Conservation (phyloP, 2,888 invertebrate genomes). For the Cheilosia urbana region DNA sequence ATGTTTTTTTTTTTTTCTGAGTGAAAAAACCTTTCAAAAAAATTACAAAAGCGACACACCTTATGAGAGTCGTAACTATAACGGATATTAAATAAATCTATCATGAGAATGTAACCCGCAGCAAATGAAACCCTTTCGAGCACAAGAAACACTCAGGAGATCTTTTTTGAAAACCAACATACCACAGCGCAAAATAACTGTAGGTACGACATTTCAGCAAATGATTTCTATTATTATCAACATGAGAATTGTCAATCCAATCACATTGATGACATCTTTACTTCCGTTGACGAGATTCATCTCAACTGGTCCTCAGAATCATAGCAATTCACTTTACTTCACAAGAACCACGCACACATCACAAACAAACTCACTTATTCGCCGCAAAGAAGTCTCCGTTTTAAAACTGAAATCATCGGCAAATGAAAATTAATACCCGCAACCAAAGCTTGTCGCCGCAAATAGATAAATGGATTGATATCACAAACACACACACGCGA, state of each 20-base stretch:
- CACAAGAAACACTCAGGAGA: no score
- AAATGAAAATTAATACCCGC: constrained; percentile 56
- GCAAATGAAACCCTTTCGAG: no score
- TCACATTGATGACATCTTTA: constrained; percentile 38
- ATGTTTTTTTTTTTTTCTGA: no score
- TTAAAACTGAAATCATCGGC: constrained; percentile 58
- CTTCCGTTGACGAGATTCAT: constrained; percentile 34
- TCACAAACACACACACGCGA: constrained; percentile 5
- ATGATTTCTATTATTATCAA: no score
- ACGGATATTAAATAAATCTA: no score
- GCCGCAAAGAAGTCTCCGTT: constrained; percentile 40
- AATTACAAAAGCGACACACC: no score
- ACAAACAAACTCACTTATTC: constrained; percentile 11
- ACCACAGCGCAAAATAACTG: no score
- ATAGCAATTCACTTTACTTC: constrained; percentile 44
- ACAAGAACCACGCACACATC: neutral
- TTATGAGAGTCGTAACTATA: no score
- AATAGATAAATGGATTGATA: constrained; percentile 71
- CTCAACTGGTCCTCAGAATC: constrained; percentile 24
- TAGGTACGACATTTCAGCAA: no score
- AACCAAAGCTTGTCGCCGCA: constrained; percentile 13
- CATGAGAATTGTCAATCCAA: constrained; percentile 43
- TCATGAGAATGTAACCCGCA: no score
- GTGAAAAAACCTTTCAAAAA: no score
- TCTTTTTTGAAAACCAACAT: no score